These are phyloP conservation scores for Ophion slaviceki DNA, from an alignment of 2,888 invertebrate species.

Conservation along the genomic window DNA sequence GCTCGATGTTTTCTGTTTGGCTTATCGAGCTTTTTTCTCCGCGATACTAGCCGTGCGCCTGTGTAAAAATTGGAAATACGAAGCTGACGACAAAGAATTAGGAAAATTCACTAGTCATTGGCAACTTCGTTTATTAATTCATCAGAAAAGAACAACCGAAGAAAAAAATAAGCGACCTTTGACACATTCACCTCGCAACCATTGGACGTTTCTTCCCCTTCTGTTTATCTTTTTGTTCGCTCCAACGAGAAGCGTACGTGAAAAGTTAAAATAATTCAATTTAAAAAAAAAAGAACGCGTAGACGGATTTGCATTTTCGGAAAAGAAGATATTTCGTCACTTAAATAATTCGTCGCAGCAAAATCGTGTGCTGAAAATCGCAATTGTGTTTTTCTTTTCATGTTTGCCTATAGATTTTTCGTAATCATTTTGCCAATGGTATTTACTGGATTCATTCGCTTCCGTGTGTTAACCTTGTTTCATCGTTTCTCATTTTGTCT, in stretches of 20 bases:
- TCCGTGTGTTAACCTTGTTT: not conserved
- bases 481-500: not conserved
- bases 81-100: conserved; percentile 2
- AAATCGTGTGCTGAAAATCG: conserved; percentile 53
- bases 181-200: conserved; percentile 41
- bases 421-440: conserved; percentile 40
- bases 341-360: conserved; percentile 48
- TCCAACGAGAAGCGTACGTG: conserved; percentile 17
- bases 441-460: conserved; percentile 24
- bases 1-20: not conserved
- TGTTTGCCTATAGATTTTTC: conserved; percentile 4
- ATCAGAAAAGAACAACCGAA: conserved; percentile 69
- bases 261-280: conserved; percentile 51
- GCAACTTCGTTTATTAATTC: conserved; percentile 78
- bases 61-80: conserved; percentile 24
- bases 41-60: conserved; percentile 30
- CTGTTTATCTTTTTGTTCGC: conserved; percentile 11
- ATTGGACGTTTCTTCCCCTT: not conserved
- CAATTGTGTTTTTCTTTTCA: conserved; percentile 15
- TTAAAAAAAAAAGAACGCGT: conserved; percentile 42
- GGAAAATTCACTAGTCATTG: conserved; percentile 69
- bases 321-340: conserved; percentile 37
- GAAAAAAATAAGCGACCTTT: conserved; percentile 61
- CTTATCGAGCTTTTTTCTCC: not conserved
- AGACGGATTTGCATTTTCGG: conserved; percentile 10